Base-by-base conservation (phyloP, 1,140 invertebrate species). In the Aplysia californica region DNA sequence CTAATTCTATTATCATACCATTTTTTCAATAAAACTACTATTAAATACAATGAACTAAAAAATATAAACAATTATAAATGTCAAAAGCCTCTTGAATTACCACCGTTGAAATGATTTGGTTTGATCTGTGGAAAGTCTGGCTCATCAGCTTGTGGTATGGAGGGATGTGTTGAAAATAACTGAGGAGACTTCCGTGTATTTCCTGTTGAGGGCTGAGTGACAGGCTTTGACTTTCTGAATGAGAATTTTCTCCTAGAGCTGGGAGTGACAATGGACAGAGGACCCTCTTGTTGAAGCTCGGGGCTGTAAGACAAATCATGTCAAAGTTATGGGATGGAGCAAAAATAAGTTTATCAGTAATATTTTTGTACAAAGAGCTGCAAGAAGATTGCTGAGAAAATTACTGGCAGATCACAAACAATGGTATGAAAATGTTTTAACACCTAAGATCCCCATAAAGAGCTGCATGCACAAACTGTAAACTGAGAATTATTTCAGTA, bases 21-120 rank as follows among this genome's bases (percentile, higher is more conserved):
- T n/a, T n/a, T n/a, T n/a, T n/a, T n/a, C n/a, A n/a, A n/a, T n/a
- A n/a, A n/a, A n/a, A n/a, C n/a, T n/a, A n/a, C n/a, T n/a, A n/a
- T n/a, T n/a, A n/a, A n/a, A n/a, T n/a, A n/a, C n/a, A n/a, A n/a
- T n/a, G n/a, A n/a, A n/a, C n/a, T n/a, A n/a, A n/a, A n/a, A n/a
- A n/a, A n/a, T n/a, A n/a, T n/a, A n/a, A n/a, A n/a, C n/a, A n/a
- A n/a, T n/a, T n/a, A n/a, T n/a, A n/a, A n/a, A n/a, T n/a, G n/a
- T n/a, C n/a, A n/a, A n/a, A n/a, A n/a, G n/a, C n/a, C n/a, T n/a
- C n/a, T n/a, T n/a, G n/a, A n/a, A n/a, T 56, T 61, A 4, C 56
- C 58, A 33, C 56, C 55, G 61, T 61, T 39, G 33, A 73, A 73
- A 61, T 73, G 58, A 26, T 73, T 73, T 39, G 70, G 70, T 31